Base-by-base conservation (phyloP, 2,888 invertebrate genomes). In the Nomada lathburiana region DNA sequence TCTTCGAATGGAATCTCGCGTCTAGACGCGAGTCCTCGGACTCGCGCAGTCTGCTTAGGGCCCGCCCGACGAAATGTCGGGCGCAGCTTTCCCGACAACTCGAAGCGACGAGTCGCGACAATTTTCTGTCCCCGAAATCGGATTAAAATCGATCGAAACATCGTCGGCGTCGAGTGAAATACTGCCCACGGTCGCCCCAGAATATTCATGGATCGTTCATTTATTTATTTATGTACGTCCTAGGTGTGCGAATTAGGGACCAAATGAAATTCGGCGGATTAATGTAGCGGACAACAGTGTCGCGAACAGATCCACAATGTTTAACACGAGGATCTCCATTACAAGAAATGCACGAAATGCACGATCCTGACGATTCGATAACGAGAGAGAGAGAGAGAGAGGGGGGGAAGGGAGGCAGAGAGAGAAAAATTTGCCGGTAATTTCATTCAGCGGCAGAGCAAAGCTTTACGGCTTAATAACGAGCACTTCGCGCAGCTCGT, bases 251-350 rank as follows among this genome's bases (percentile, higher is more conserved):
- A 83, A 87, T 87, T 85, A 85, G 57, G 69, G 65, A 57, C 65
- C 47, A 73, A 68, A 73, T 71, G 77, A 74, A 87, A 87, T 86
- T 80, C 74, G 62, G 53, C 29, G 71, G 67, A 62, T 79, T 52
- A 69, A 69, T 53, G 62, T 67, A 65, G 42, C 47, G 69, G 69
- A 74, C 65, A 57, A 70, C 69, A 42, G n/a, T 16, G 23, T 23
- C 53, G 57, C 60, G 55, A 59, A 69, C 63, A 59, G 76, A 67
- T 70, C 26, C 63, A 52, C 53, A 75, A 73, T 80, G 77, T 85
- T 87, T 81, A 80, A 83, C 87, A 76, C 70, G 55, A 73, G 80
- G 79, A 87, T 87, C 83, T 87, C 83, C 79, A 82, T 87, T 85
- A 85, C 70, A 71, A 75, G 79, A 85, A 81, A 83, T 85, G 79